These are phyloP conservation scores for Isoperla grammatica DNA, from an alignment of 2,888 invertebrate genomes.

Conservation along the genomic window DNA sequence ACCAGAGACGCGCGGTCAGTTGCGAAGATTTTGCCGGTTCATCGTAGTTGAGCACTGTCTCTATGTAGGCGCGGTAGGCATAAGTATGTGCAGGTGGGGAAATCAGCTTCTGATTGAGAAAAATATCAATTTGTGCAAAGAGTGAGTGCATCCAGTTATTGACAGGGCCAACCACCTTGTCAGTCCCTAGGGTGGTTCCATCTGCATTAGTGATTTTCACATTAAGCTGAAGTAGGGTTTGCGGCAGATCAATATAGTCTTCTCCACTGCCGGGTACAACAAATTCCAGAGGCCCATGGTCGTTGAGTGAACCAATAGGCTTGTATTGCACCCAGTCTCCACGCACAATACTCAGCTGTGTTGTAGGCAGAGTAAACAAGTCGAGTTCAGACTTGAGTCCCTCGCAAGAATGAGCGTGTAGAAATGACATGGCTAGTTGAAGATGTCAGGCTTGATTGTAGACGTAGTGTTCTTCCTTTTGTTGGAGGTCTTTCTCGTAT, in stretches of 20 bases:
- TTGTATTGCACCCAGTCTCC: slow-evolving; percentile 31
- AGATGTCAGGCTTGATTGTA: not conserved
- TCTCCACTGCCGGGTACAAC: not conserved
- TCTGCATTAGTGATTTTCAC: not conserved
- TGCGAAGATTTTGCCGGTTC: slow-evolving; percentile 30
- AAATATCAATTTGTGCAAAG: slow-evolving; percentile 34
- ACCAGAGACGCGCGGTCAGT: slow-evolving; percentile 29
- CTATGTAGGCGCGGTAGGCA: slow-evolving; percentile 34
- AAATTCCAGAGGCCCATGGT: not conserved
- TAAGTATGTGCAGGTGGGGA: slow-evolving; percentile 24
- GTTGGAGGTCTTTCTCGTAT: not conserved
- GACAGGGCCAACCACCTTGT: slow-evolving; percentile 27
- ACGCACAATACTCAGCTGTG: slow-evolving; percentile 23
- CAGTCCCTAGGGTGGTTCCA: not conserved
- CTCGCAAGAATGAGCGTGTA: not conserved
- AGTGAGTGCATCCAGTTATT: slow-evolving; percentile 33
- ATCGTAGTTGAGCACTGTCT: slow-evolving; percentile 32
- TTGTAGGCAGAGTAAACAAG: slow-evolving; percentile 31
- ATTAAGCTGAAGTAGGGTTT: slow-evolving; percentile 1
- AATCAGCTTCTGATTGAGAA: slow-evolving; percentile 35
- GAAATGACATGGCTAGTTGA: not conserved
- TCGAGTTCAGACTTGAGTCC: slow-evolving; percentile 24
- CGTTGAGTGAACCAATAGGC: not conserved
- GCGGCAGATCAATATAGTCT: not conserved
- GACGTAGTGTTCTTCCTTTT: not conserved